Evolutionary conservation across 1,140 invertebrate species (phyloP).

Genomic region (Harlomillsia oculata): DNA sequence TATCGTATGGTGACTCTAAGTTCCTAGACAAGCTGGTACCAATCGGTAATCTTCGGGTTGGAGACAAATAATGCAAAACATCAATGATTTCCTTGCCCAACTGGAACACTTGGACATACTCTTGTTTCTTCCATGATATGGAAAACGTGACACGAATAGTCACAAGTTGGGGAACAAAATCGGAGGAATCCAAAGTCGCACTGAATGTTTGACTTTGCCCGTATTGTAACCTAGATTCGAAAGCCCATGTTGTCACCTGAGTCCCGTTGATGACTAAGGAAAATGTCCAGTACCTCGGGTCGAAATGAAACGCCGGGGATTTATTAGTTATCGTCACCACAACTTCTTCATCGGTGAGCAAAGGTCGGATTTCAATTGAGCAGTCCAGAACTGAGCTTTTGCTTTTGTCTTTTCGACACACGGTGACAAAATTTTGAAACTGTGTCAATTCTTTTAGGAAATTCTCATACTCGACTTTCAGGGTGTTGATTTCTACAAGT

Average conservation of each 20-base stretch:
- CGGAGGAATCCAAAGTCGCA: background rate
- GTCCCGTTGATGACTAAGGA: background rate
- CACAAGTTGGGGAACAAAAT: background rate
- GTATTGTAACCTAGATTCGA: background rate
- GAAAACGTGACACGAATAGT: conserved; percentile 2
- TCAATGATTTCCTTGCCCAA: conserved; percentile 1
- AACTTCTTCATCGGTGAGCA: background rate
- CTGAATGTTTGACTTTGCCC: background rate
- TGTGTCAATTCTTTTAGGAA: conserved; percentile 8
- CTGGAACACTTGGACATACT: background rate
- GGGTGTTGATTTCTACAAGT: background rate
- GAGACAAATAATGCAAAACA: conserved; percentile 8
- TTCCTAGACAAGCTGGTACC: no score
- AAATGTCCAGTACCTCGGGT: conserved; percentile 9
- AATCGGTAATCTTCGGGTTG: no score
- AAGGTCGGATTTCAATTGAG: no score
- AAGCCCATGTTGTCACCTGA: conserved; percentile 4
- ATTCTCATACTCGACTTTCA: conserved; percentile 4
- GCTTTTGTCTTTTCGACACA: background rate
- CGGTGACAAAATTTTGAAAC: conserved; percentile 10
- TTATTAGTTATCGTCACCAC: background rate
- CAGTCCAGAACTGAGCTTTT: background rate
- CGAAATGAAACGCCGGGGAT: background rate
- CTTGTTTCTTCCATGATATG: background rate
- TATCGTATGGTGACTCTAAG: no score